Evolutionary conservation across 1,140 invertebrate genomes (phyloP).

Genomic region (Aporrectodea caliginosa): DNA sequence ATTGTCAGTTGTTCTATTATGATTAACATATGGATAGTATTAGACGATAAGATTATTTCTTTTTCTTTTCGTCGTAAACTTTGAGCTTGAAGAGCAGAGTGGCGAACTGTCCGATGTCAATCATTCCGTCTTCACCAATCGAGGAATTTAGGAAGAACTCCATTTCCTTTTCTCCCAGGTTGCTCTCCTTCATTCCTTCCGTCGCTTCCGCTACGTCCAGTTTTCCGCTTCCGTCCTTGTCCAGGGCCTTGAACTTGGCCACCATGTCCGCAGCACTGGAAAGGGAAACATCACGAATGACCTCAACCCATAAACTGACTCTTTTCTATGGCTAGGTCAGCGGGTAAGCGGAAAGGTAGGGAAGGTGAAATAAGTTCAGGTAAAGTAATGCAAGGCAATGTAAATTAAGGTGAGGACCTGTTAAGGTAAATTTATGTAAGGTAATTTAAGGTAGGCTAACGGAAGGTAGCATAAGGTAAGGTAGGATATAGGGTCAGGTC

Average conservation of each 20-base stretch:
- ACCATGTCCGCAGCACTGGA: constrained; percentile 29
- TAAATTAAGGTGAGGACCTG: too few species aligned
- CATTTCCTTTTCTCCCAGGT: constrained; percentile 30
- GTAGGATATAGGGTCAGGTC: too few species aligned
- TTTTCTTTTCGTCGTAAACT: constrained; percentile 30
- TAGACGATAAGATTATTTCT: constrained; percentile 20
- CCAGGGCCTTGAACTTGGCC: constrained; percentile 31
- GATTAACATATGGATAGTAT: too few species aligned
- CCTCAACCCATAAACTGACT: neutral
- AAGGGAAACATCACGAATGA: neutral
- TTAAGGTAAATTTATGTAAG: too few species aligned
- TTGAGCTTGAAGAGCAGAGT: constrained; percentile 30
- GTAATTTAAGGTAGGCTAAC: too few species aligned
- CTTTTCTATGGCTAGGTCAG: too few species aligned
- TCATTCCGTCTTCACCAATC: constrained; percentile 25
- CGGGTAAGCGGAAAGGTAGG: too few species aligned
- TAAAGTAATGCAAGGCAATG: too few species aligned
- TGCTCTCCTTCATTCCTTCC: constrained; percentile 19
- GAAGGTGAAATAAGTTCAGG: too few species aligned
- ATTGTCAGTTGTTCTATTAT: too few species aligned
- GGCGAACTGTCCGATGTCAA: constrained; percentile 30
- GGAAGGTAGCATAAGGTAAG: too few species aligned
- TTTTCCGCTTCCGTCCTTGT: constrained; percentile 27
- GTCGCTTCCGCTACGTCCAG: constrained; percentile 30
- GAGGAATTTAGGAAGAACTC: constrained; percentile 32